Conservation (phyloP, 2,797 vertebrate species). For the Phyllotis vaccarum region DNA sequence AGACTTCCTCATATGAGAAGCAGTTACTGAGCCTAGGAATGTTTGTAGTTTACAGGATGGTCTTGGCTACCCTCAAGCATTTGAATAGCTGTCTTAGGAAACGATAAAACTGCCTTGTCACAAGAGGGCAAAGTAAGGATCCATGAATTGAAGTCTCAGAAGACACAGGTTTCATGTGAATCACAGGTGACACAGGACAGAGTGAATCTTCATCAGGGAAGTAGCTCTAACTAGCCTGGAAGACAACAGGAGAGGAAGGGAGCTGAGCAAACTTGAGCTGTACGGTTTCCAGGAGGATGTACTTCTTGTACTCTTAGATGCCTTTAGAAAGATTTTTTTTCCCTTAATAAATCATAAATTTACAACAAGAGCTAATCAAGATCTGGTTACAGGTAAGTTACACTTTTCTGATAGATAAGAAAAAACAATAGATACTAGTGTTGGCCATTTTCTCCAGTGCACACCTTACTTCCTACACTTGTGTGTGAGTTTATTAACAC, state of each 20-base stretch:
- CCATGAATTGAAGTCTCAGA: background rate
- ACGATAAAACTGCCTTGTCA: background rate
- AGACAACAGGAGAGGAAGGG: background rate
- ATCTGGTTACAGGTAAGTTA: background rate
- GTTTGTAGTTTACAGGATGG: background rate
- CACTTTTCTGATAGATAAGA: background rate
- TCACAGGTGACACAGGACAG: background rate
- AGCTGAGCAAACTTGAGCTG: background rate
- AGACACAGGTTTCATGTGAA: background rate
- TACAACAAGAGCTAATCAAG: slow-evolving; percentile 13
- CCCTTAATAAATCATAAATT: slow-evolving; percentile 23
- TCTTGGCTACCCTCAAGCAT: background rate
- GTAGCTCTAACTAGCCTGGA: background rate
- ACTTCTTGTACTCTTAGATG: background rate
- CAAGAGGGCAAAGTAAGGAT: background rate
- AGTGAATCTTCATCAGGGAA: background rate
- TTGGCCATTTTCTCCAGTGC: background rate
- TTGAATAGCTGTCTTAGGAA: slow-evolving; percentile 3
- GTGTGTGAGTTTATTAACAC: background rate
- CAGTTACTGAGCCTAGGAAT: background rate
- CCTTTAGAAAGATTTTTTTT: slow-evolving; percentile 19
- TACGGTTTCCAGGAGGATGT: background rate
- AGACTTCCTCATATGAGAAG: background rate
- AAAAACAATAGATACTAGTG: slow-evolving; percentile 20
- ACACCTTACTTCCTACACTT: background rate